Evolutionary conservation across 2,888 invertebrate species (phyloP), one percentile per base, ranked within the genome.

Genomic region (Danaus chrysippus): DNA sequence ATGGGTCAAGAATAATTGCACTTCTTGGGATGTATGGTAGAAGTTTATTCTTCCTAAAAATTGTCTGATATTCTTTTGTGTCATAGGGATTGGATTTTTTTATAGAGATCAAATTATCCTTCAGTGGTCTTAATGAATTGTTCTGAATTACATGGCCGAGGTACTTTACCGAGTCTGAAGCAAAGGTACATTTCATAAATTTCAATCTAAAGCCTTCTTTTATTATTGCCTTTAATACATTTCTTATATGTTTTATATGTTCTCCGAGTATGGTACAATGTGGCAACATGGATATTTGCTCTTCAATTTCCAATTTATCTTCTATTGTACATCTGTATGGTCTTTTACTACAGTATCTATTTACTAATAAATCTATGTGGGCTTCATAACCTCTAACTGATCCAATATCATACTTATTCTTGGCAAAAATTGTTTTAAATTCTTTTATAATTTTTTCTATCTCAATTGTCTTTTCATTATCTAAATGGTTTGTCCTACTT

Each of bases 31-130:
- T 34, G 63, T 66, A 72, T 61, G 19, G 57, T 73, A 70, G 54
- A 72, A 72, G 58, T 68, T 70, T 42, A 70, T 65, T 64, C 71
- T 74, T 12, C 71, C 72, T n/a, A 66, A 13, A 68, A 74, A 71
- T 49, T 74, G 69, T 55, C 71, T 46, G 0, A 74, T 49, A 64
- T 72, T 71, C 58, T 70, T 71, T 23, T 62, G 58, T 9, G 66
- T 72, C 60, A 62, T 62, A 55, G 70, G 70, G 1, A 41, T 17
- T 11, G 70, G 69, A 52, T 10, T 67, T 44, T 49, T 43, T 64
- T 58, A 71, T 68, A 41, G 67, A 56, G 23, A 65, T 56, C 13
- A 71, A 58, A 23, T 70, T 71, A 58, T 73, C 73, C 41, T 70
- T 73, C n/a, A 73, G 3, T 44, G 73, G 71, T 57, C 12, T 61